phyloP scores from a whole-genome alignment of 2,797 vertebrate genomes.

The Xiphophorus birchmanni region DNA sequence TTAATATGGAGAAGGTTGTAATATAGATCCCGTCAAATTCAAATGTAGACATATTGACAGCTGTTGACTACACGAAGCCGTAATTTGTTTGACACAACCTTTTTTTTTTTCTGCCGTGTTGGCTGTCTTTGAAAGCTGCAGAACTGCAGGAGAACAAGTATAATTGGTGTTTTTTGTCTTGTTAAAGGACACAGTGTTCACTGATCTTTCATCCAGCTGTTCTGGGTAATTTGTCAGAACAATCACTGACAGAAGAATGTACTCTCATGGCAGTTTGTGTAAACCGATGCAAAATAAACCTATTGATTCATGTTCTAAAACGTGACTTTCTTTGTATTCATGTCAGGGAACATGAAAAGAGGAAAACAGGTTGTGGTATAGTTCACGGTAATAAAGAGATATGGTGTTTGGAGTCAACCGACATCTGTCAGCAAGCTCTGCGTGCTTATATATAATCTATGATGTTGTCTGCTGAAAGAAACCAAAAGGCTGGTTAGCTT shows the following conservation, averaged over 20 bases:
- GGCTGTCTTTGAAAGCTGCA: not conserved
- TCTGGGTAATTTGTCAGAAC: constrained; percentile 7
- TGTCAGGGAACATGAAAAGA: not conserved
- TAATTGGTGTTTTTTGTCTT: constrained; percentile 5
- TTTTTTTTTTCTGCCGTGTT: not conserved
- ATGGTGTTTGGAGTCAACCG: not conserved
- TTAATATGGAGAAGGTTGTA: not conserved
- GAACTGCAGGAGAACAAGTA: not conserved
- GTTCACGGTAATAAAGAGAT: not conserved
- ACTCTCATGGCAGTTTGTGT: not conserved
- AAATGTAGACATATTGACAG: constrained; percentile 4
- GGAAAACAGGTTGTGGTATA: not conserved
- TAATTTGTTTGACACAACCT: constrained; percentile 12
- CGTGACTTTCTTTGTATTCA: not conserved
- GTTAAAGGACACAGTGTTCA: not conserved
- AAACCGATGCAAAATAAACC: not conserved
- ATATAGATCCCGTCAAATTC: constrained; percentile 1
- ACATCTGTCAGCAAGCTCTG: not conserved
- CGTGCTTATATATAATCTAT: not conserved
- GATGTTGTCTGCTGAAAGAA: not conserved
- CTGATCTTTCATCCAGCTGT: constrained; percentile 2
- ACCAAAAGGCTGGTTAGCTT: not conserved
- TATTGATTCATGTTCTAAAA: constrained; percentile 2
- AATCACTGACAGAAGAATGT: not conserved
- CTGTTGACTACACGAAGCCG: not conserved